A percentile compares a stretch with the other conserved stretches of the same genome.
Conservation (phyloP, 2,113 vertebrate genomes). For the Aythya baeri region DNA sequence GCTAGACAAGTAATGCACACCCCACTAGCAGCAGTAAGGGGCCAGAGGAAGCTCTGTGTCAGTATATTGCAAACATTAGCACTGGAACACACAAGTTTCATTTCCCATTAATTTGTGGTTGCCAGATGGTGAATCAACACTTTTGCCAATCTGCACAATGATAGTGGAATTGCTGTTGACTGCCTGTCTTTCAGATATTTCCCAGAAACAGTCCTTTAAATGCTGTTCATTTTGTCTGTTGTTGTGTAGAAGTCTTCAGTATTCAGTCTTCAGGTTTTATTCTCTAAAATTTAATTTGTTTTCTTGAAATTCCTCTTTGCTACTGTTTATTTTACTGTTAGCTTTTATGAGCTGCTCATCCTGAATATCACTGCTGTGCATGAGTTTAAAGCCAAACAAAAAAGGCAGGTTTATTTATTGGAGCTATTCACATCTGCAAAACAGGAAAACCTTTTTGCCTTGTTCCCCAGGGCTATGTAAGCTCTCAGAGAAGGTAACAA, state of each 20-base stretch:
- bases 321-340: not conserved
- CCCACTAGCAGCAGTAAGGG: constrained; percentile 9
- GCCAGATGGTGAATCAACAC: not conserved
- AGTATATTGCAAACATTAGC: constrained; percentile 9
- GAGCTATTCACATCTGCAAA: not conserved
- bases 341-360: not conserved
- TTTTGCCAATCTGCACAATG: not conserved
- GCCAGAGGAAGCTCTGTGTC: not conserved
- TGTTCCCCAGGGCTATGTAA: not conserved
- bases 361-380: not conserved
- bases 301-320: not conserved
- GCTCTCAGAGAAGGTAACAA: not conserved
- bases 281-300: not conserved
- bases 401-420: not conserved
- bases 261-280: not conserved
- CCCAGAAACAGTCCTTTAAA: not conserved
- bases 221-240: not conserved
- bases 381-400: not conserved
- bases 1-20: not conserved
- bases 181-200: not conserved
- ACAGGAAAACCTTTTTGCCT: not conserved
- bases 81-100: constrained; percentile 15
- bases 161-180: not conserved
- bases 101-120: not conserved
- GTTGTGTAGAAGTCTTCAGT: not conserved